Evolutionary conservation across 2,113 vertebrate species (phyloP), one percentile per base, ranked within the genome.

Genomic region (Uropsilus gracilis): DNA sequence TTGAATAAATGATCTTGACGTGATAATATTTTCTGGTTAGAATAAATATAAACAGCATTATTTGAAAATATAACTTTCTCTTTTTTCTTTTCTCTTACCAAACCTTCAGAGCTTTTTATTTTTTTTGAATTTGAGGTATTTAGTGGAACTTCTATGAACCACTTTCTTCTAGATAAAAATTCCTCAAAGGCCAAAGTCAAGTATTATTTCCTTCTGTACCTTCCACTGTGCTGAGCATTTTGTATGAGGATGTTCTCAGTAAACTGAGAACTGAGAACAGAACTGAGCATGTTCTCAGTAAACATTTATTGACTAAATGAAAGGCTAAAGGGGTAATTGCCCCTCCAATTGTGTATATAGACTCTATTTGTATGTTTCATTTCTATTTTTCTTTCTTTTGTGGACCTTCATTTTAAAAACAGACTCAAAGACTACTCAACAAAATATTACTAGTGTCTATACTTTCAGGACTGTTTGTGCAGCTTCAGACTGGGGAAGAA

Each of bases 21-120:
- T 75, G 83, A 86, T 92, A 91, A 28, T 73, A 76, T 68, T 83
- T 89, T 93, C 55, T 57, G 10, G 68, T 90, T 73, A 82, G 50
- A 91, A 46, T 86, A 86, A 92, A 89, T 42, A 69, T 9, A 86
- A 32, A 55, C 32, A 86, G 44, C 84, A 89, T 89, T 57, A 69
- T 90, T 39, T 71, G 50, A 86, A 92, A 64, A 20, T 30, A 30
- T 8, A 78, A 68, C 6, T 63, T 91, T 91, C 50, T 93, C 34
- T 72, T 91, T 16, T 50, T 8, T n/a, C 20, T 12, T 77, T 90
- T 88, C 24, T 86, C 12, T 64, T 77, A 76, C 61, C 44, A 63
- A 95, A 42, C 84, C 22, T 34, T 59, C 44, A 87, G n/a, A 88
- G n/a, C n/a, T 85, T 88, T 16, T 92, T 26, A 84, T 81, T 26